Percentiles rank a stretch among this genome's conserved stretches.
Evolutionary conservation across 2,113 vertebrate genomes (phyloP).

Genomic region (Podarcis raffonei): DNA sequence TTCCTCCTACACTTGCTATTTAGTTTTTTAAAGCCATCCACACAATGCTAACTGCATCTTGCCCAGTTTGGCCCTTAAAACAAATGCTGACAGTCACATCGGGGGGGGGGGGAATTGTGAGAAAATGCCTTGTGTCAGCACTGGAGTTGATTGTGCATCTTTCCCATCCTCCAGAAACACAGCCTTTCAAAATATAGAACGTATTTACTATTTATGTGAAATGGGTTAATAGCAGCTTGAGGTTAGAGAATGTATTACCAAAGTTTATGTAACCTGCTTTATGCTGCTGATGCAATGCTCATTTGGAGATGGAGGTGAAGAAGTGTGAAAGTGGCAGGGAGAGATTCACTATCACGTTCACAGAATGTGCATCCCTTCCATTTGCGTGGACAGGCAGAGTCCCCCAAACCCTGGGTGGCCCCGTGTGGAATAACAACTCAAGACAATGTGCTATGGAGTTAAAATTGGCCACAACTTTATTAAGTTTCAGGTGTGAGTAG

Average conservation of each 20-base stretch:
- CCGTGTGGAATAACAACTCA: no score
- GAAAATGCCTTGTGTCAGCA: background rate
- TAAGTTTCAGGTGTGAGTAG: no score
- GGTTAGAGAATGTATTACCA: background rate
- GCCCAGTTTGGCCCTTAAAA: background rate
- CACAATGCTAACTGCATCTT: background rate
- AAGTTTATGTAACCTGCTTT: conserved; percentile 18
- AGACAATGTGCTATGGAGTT: no score
- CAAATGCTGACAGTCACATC: background rate
- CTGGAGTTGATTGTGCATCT: background rate
- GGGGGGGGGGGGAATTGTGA: background rate
- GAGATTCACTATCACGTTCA: background rate
- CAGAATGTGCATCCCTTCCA: background rate
- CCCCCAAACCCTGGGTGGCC: no score
- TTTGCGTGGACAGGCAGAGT: no score
- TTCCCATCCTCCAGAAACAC: background rate
- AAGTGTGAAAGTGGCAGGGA: background rate
- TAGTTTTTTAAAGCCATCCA: background rate
- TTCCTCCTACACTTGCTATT: background rate
- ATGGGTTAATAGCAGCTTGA: rapidly evolving
- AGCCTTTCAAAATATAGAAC: rapidly evolving
- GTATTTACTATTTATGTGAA: background rate
- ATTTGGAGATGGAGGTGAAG: background rate
- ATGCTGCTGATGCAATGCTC: background rate
- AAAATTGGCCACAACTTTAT: no score